These are phyloP conservation scores for Thalassaphorura encarpata DNA, from an alignment of 1,140 invertebrate species.

Conservation along the genomic window DNA sequence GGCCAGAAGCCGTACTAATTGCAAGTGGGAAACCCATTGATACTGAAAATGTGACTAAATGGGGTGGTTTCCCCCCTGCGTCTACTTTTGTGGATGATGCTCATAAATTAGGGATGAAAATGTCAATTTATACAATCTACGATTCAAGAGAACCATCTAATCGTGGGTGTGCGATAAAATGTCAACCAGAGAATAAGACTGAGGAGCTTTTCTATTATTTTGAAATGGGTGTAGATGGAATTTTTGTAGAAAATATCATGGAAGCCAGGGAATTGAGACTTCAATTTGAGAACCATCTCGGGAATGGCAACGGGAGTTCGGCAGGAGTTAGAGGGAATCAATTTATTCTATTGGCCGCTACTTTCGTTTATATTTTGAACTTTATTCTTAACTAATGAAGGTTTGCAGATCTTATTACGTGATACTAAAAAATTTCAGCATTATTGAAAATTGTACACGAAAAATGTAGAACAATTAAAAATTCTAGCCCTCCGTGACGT, in stretches of 20 bases:
- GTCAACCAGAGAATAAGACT: conserved; percentile 12
- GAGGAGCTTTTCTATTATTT: conserved; percentile 27
- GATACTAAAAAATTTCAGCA: too few species aligned
- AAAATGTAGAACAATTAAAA: too few species aligned
- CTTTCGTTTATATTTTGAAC: too few species aligned
- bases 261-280: conserved; percentile 19
- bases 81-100: conserved; percentile 13
- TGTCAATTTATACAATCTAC: conserved; percentile 24
- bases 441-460: too few species aligned
- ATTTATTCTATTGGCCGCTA: too few species aligned
- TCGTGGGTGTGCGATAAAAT: conserved; percentile 16
- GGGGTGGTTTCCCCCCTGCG: conserved; percentile 24
- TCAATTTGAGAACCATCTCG: conserved; percentile 6
- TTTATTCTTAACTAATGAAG: too few species aligned
- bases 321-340: neutral
- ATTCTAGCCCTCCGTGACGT: too few species aligned
- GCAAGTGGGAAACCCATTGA: neutral
- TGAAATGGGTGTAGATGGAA: conserved; percentile 18
- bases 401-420: too few species aligned
- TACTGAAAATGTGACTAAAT: neutral
- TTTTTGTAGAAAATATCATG: conserved; percentile 27
- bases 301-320: neutral
- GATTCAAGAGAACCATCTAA: conserved; percentile 20
- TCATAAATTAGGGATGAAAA: conserved; percentile 17
- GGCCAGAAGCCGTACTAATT: conserved; percentile 14